Evolutionary conservation across 30 jellyfish, hydroid and myxozoan genomes (phyloP).

Genomic region (Turritopsis rubra): DNA sequence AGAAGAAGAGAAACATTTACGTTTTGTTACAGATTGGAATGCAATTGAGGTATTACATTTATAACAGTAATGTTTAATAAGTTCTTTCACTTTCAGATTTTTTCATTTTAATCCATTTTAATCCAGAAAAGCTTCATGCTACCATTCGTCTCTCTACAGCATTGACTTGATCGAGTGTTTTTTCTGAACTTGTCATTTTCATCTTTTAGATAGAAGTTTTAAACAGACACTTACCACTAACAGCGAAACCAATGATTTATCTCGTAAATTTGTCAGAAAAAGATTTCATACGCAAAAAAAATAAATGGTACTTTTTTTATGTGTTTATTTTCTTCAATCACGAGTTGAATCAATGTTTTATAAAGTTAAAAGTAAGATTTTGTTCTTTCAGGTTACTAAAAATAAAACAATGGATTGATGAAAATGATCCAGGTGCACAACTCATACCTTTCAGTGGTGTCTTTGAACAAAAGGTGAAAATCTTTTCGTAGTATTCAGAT

Average conservation of each 20-base stretch:
- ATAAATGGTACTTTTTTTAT: conserved; percentile 60
- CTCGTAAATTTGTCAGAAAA: conserved; percentile 81
- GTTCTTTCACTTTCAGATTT: not conserved
- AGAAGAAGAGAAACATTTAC: conserved; percentile 78
- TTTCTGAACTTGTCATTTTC: conserved; percentile 2
- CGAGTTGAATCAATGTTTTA: no score
- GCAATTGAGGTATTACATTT: conserved; percentile 63
- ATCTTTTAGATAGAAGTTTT: conserved; percentile 62
- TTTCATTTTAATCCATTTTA: not conserved
- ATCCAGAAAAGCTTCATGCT: not conserved
- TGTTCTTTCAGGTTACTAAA: conserved; percentile 72
- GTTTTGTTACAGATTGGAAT: conserved; percentile 72
- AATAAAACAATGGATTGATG: conserved; percentile 88
- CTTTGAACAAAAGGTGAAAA: conserved; percentile 72
- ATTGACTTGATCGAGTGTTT: no score
- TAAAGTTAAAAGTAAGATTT: no score
- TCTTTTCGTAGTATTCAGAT: no score
- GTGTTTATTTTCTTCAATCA: no score
- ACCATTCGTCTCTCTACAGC: no score
- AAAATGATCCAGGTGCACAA: conserved; percentile 89
- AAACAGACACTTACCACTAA: conserved; percentile 78
- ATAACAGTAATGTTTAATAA: no score
- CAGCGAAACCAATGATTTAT: conserved; percentile 96
- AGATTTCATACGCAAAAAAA: conserved; percentile 84
- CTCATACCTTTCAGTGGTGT: conserved; percentile 97